Evolutionary conservation across 1,140 invertebrate genomes (phyloP), one percentile per base, ranked within the genome.

Genomic region (Artemia franciscana): DNA sequence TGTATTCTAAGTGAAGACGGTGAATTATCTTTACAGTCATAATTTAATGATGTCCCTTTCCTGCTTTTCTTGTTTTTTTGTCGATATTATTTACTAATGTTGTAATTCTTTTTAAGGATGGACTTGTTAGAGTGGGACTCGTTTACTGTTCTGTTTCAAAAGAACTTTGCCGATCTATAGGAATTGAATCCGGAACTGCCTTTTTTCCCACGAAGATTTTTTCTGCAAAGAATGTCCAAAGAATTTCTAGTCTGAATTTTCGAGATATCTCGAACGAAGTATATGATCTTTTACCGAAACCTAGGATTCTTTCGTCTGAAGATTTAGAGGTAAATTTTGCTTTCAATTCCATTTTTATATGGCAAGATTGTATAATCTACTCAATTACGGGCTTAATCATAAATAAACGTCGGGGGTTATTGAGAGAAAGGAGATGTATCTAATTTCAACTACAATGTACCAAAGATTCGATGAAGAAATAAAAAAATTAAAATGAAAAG

Each of bases 231-330:
- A 64, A 69, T 18, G 71, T 69, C 66, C 65, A 72, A 68, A 68
- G 71, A 66, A 70, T 75, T 24, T 64, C 61, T 9, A 71, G 69
- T 61, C 66, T 71, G 21, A 75, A 79, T 69, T 69, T 74, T 51
- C 72, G 77, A 65, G 76, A 77, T 67, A 71, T 83, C 60, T 66
- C 77, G 3, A 73, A 78, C 64, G 71, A 77, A 65, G 71, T 82
- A 39, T 71, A 82, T 56, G 68, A 72, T 30, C 69, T 78, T 60
- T 69, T 84, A 56, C 80, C 80, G 3, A 75, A 76, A 65, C 73
- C 76, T 4, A 65, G 71, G 60, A 70, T 73, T 62, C 60, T 83
- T 15, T 74, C 72, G 67, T 70, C 74, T 62, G 70, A 74, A 64
- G 68, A 73, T 59, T 79, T 80, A 68, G 67, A 77, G 68, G 78